Conservation (phyloP, 1,140 invertebrate genomes). For the Oedothorax gibbosus region DNA sequence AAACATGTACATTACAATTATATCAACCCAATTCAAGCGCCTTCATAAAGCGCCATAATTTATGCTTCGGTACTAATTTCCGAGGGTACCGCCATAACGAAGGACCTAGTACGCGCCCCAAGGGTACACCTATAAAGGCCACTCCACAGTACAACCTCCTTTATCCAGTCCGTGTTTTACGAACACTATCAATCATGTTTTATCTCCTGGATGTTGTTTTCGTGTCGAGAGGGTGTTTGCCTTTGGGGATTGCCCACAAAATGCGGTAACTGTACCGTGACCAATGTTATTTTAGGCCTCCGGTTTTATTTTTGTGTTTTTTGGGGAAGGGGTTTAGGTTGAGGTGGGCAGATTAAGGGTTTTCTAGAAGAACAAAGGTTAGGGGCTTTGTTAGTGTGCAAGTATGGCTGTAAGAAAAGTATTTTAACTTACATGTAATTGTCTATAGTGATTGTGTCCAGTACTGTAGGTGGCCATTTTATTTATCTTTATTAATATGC, state of each 20-base stretch:
- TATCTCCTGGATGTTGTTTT: slow-evolving; percentile 41
- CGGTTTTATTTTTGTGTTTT: no score
- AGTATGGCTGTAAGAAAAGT: no score
- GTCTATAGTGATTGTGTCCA: no score
- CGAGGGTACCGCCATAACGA: slow-evolving; percentile 31
- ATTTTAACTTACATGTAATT: no score
- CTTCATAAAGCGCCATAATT: slow-evolving; percentile 34
- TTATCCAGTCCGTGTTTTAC: slow-evolving; percentile 37
- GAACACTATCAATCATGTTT: slow-evolving; percentile 53
- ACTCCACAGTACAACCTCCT: slow-evolving; percentile 5
- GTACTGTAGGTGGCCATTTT: no score
- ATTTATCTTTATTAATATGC: no score
- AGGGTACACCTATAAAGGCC: slow-evolving; percentile 7
- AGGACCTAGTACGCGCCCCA: slow-evolving; percentile 32
- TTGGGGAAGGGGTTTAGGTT: no score
- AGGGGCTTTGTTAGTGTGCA: no score
- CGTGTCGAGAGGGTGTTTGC: slow-evolving; percentile 39
- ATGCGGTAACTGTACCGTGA: slow-evolving; percentile 20
- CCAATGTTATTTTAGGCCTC: slow-evolving; percentile 20
- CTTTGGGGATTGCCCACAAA: slow-evolving; percentile 29
- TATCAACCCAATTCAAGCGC: no score
- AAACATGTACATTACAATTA: no score
- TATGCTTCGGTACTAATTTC: slow-evolving; percentile 21
- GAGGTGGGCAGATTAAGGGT: no score
- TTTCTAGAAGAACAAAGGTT: no score